These are phyloP conservation scores for Scaptomyza cyrtandrae DNA, from an alignment of 2,888 invertebrate species.

Conservation along the genomic window DNA sequence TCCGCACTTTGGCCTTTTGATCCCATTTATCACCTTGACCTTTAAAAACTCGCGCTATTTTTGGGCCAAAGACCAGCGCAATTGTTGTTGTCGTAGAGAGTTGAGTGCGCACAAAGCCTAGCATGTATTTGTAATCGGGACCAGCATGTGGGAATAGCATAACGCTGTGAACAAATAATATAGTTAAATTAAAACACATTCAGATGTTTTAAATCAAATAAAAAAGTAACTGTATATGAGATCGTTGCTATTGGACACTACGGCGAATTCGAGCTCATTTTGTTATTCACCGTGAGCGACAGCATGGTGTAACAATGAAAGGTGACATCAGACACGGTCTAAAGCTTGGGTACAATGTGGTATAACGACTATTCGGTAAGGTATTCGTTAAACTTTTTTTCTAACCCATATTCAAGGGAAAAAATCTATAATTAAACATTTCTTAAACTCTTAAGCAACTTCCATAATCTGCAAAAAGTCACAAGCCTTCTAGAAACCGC, in stretches of 20 bases:
- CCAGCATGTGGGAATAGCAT: conserved; percentile 94
- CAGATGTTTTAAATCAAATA: background rate
- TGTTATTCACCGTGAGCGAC: background rate
- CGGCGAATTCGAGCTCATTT: background rate
- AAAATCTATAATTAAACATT: background rate
- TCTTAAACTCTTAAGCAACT: background rate
- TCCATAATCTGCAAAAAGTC: background rate
- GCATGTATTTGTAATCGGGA: conserved; percentile 95
- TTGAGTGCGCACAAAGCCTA: conserved; percentile 96
- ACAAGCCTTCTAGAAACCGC: background rate
- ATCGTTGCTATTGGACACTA: background rate
- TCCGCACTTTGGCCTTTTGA: conserved; percentile 92
- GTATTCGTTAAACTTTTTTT: no score
- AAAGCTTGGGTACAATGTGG: background rate
- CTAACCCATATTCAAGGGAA: no score
- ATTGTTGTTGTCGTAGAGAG: conserved; percentile 92
- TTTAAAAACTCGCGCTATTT: conserved; percentile 92
- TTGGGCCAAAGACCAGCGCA: conserved; percentile 83
- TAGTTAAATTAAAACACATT: background rate
- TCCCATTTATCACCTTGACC: conserved; percentile 97
- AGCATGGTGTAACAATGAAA: background rate
- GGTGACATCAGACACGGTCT: background rate
- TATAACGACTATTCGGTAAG: no score
- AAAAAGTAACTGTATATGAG: no score
- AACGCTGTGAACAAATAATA: conserved; percentile 87